Base-by-base conservation (phyloP, 2,797 vertebrate genomes). In the Acestrorhynchus altus region DNA sequence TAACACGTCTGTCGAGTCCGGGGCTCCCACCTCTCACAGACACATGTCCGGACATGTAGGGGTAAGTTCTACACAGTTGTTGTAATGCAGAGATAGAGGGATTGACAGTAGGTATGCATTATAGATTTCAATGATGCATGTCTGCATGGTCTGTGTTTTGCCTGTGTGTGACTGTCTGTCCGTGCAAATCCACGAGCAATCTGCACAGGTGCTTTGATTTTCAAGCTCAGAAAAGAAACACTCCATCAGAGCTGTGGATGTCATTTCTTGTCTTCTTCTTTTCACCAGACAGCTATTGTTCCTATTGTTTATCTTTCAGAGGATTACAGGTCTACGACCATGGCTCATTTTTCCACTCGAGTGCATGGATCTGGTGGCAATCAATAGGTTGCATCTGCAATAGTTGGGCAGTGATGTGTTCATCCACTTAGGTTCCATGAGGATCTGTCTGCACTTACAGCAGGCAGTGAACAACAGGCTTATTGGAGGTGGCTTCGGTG, bases 31-130 rank as follows among this genome's bases (percentile, higher is more conserved):
- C 54, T 16, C 63, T 8, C 47, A 70, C 35, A 80, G 26, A 74
- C 72, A 75, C 78, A 65, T 80, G 78, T 75, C 78, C 72, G 72
- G 78, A 46, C 63, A 80, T 75, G 78, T 75, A 71, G 72, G 40
- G 65, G 78, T 80, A 71, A 80, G 78, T 79, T 79, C 44, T 56
- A 26, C 46, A 42, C 35, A 70, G 66, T 69, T 80, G 49, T 54
- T 80, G 49, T 54, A 40, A 73, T n/a, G 31, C n/a, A n/a, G n/a
- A n/a, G 2, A 35, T 13, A 47, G 18, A 9, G 18, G 49, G 1
- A 16, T 15, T 51, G 35, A 40, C 35, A 42, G 24, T 12, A 10
- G 7, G 15, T 42, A 59, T 35, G 65, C 15, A 61, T 64, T 35
- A 28, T 31, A 20, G 15, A 35, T 31, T 18, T 64, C 13, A 5